Conservation (phyloP, 2,888 invertebrate genomes). For the Ormyrus thymus region DNA sequence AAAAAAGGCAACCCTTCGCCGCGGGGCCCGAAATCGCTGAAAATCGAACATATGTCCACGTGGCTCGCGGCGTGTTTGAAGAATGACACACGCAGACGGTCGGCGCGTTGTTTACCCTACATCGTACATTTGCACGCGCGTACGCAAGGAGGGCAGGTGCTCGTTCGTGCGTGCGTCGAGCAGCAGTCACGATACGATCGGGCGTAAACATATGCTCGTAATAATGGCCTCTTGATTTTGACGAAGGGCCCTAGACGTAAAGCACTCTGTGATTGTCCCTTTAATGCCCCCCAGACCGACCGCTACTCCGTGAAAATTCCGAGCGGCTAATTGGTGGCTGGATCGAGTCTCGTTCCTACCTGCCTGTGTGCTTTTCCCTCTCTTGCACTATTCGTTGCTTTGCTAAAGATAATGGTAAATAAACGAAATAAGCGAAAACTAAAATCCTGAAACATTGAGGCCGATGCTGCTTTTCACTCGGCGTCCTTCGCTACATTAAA, state of each 20-base stretch:
- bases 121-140: constrained; percentile 56
- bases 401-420: too few species aligned
- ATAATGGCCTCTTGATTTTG: constrained; percentile 74
- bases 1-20: background rate
- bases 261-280: constrained; percentile 67
- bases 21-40: background rate
- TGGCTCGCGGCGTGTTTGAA: constrained; percentile 1
- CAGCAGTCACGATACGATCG: constrained; percentile 69
- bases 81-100: constrained; percentile 19
- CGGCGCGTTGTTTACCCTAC: constrained; percentile 52
- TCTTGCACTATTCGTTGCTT: too few species aligned
- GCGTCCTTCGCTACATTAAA: too few species aligned
- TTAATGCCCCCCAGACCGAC: constrained; percentile 47
- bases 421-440: too few species aligned
- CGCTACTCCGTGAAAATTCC: too few species aligned
- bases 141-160: constrained; percentile 54
- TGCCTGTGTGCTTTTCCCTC: too few species aligned
- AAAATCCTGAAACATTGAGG: too few species aligned
- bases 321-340: too few species aligned
- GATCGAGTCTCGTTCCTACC: too few species aligned
- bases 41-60: constrained; percentile 7
- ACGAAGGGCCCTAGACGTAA: constrained; percentile 64
- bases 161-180: constrained; percentile 15
- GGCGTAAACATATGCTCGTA: constrained; percentile 72
- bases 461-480: too few species aligned